Conservation (phyloP, 2,797 vertebrate genomes). For the Agapornis canus region DNA sequence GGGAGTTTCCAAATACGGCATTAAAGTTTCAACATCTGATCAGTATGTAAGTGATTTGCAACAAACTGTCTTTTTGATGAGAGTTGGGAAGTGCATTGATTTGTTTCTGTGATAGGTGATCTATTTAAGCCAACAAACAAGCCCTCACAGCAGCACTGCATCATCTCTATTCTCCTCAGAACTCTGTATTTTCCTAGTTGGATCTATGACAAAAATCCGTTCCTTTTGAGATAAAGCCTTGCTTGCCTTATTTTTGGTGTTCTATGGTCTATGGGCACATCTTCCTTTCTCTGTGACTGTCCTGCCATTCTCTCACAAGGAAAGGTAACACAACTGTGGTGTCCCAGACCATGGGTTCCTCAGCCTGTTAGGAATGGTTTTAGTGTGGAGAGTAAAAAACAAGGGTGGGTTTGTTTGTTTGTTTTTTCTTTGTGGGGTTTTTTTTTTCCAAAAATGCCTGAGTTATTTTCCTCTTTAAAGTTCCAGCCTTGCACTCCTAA, state of each 20-base stretch:
- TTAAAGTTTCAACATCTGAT: slow-evolving; percentile 93
- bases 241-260: too few species aligned
- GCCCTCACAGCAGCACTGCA: not conserved
- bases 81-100: not conserved
- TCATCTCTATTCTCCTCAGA: not conserved
- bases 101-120: not conserved
- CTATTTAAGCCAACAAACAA: not conserved
- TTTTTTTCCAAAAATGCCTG: not conserved
- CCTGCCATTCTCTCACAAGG: not conserved
- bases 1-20: slow-evolving; percentile 93
- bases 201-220: not conserved
- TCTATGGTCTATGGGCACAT: not conserved
- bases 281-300: not conserved
- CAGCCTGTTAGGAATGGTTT: not conserved
- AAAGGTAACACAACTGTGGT: not conserved
- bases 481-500: not conserved
- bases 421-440: not conserved
- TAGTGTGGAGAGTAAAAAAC: not conserved
- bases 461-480: not conserved
- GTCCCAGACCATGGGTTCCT: not conserved
- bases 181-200: not conserved
- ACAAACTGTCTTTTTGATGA: not conserved
- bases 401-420: not conserved
- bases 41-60: slow-evolving; percentile 89
- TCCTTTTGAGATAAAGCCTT: not conserved